A percentile compares a stretch with the other conserved stretches of the same genome.
These are phyloP conservation scores for Marmota monax DNA, from an alignment of 2,113 vertebrate genomes.

Conservation along the genomic window DNA sequence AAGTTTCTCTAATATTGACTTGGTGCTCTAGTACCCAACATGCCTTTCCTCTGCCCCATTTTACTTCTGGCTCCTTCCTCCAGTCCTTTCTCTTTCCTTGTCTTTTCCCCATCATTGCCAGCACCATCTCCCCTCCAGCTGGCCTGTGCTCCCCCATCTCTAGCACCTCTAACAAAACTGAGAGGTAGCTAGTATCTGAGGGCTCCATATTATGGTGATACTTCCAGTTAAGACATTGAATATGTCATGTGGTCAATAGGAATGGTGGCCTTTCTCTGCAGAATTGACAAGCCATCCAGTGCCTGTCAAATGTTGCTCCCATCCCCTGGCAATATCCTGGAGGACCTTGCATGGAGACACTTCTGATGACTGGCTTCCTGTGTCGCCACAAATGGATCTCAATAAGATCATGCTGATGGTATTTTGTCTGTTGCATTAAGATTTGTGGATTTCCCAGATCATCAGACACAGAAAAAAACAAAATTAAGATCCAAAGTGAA, in stretches of 20 bases:
- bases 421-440: slow-evolving; percentile 62
- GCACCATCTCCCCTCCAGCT: background rate
- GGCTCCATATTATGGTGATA: background rate
- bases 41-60: background rate
- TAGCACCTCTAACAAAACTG: background rate
- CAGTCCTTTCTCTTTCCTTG: background rate
- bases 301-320: background rate
- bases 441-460: slow-evolving; percentile 19
- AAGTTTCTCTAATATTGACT: background rate
- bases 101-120: background rate
- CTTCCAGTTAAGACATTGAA: background rate
- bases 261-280: slow-evolving; percentile 27
- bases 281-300: background rate
- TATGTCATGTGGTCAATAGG: background rate
- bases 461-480: background rate
- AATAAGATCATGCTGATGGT: slow-evolving; percentile 55
- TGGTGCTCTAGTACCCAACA: background rate
- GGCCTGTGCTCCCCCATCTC: background rate
- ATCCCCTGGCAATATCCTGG: background rate
- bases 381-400: slow-evolving; percentile 29
- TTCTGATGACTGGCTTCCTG: background rate
- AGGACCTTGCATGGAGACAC: background rate
- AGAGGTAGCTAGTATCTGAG: background rate
- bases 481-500: slow-evolving; percentile 13
- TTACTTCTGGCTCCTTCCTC: background rate